phyloP scores from a whole-genome alignment of 2,113 vertebrate genomes.

The Heterochromis multidens region DNA sequence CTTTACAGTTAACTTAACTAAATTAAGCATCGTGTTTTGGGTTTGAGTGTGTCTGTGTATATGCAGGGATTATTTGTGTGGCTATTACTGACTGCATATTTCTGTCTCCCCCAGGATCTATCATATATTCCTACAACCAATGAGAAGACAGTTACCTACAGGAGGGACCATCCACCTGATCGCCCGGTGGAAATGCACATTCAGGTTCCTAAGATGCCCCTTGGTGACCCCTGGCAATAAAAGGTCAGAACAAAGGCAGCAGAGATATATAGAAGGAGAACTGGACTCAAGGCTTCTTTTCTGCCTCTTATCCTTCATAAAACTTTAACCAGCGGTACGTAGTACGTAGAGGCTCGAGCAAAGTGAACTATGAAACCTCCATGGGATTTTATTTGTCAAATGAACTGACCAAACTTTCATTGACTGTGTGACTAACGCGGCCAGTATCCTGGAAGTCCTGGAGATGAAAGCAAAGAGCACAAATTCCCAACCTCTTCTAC shows the following conservation, averaged over 20 bases:
- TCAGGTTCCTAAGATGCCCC: slow-evolving; percentile 84
- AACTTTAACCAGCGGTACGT: not conserved
- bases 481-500: slow-evolving; percentile 14
- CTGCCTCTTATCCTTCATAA: not conserved
- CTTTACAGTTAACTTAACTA: no score
- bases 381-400: not conserved
- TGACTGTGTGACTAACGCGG: slow-evolving; percentile 31
- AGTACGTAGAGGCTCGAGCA: not conserved
- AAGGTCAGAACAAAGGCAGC: not conserved
- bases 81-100: not conserved
- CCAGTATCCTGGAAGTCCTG: slow-evolving; percentile 40
- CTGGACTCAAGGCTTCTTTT: slow-evolving; percentile 8
- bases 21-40: not conserved
- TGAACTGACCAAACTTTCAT: not conserved
- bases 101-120: slow-evolving; percentile 50
- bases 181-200: slow-evolving; percentile 84
- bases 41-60: not conserved
- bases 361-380: slow-evolving; percentile 16
- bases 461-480: slow-evolving; percentile 34
- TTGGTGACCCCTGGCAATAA: slow-evolving; percentile 80
- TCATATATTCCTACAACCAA: slow-evolving; percentile 84
- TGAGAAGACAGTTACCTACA: slow-evolving; percentile 91
- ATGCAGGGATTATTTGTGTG: not conserved
- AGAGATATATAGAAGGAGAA: slow-evolving; percentile 11
- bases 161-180: slow-evolving; percentile 82